Percentiles rank a stretch among this genome's conserved stretches.
phyloP scores from a whole-genome alignment of 1,140 invertebrate species.

The Leguminivora glycinivorella region DNA sequence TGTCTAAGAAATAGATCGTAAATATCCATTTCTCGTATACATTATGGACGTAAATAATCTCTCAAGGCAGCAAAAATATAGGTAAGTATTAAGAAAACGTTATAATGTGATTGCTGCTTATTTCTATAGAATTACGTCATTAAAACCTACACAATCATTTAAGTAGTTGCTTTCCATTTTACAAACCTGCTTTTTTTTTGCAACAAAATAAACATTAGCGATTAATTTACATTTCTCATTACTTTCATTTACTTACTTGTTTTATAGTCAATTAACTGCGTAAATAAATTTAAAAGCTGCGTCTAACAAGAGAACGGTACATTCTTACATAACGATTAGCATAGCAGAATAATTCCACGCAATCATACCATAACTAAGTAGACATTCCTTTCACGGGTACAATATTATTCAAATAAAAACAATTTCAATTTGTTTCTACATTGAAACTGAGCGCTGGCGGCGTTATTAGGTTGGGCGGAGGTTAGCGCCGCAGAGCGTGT shows the following conservation, averaged over 20 bases:
- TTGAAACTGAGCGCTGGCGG: slow-evolving; percentile 75
- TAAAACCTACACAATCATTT: background rate
- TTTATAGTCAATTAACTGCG: background rate
- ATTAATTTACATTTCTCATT: background rate
- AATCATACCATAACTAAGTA: slow-evolving; percentile 48
- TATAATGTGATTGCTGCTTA: background rate
- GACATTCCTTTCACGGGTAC: slow-evolving; percentile 51
- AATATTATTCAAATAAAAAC: slow-evolving; percentile 78
- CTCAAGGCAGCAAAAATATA: no score
- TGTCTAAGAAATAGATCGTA: no score
- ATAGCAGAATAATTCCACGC: slow-evolving; percentile 30
- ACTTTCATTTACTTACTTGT: background rate
- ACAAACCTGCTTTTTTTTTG: background rate
- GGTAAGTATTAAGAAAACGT: background rate
- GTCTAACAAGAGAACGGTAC: background rate
- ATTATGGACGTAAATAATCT: no score
- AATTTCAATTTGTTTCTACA: slow-evolving; percentile 78
- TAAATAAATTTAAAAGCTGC: background rate
- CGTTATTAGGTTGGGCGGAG: slow-evolving; percentile 76
- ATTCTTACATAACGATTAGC: slow-evolving; percentile 11
- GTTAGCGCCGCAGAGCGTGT: slow-evolving; percentile 75
- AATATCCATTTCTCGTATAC: no score
- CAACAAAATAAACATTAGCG: background rate
- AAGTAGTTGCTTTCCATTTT: background rate
- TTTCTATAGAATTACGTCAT: background rate